phyloP scores from a whole-genome alignment of 2,797 vertebrate genomes.

The Anolis apletophallus region DNA sequence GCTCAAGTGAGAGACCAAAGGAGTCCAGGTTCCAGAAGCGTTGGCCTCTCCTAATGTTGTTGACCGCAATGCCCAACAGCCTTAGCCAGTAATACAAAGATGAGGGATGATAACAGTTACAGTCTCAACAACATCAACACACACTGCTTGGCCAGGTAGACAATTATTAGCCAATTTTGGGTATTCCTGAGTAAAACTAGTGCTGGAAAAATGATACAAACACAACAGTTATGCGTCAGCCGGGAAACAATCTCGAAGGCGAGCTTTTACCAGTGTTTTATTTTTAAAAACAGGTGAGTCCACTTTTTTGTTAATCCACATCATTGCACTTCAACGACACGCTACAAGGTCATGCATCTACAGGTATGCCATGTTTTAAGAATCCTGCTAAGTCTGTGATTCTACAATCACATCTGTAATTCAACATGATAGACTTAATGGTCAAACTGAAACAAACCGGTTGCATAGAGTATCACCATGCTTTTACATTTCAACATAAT shows the following conservation, averaged over 20 bases:
- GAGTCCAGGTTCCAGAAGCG: background rate
- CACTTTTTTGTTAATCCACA: constrained; percentile 86
- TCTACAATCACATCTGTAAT: constrained; percentile 90
- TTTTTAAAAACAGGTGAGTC: constrained; percentile 97
- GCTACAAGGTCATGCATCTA: constrained; percentile 97
- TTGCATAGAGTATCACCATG: constrained; percentile 99
- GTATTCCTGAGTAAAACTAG: background rate
- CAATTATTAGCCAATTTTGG: background rate
- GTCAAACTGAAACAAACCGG: constrained; percentile 88
- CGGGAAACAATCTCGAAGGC: constrained; percentile 40
- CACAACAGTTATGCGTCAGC: constrained; percentile 32
- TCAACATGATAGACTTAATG: constrained; percentile 89
- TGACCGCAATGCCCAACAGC: background rate
- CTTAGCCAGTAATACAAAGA: background rate
- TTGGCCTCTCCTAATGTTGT: background rate
- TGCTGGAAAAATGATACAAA: background rate
- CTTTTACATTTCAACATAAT: constrained; percentile 84
- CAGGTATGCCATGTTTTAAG: constrained; percentile 88
- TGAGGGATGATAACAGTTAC: background rate
- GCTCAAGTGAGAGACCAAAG: background rate
- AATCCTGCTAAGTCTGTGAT: constrained; percentile 85
- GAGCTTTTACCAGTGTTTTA: constrained; percentile 88
- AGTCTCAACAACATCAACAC: background rate
- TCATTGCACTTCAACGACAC: constrained; percentile 93
- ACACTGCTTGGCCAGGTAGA: too few species aligned